Conservation (phyloP, 2,888 invertebrate genomes). For the Adelognathus sp. region DNA sequence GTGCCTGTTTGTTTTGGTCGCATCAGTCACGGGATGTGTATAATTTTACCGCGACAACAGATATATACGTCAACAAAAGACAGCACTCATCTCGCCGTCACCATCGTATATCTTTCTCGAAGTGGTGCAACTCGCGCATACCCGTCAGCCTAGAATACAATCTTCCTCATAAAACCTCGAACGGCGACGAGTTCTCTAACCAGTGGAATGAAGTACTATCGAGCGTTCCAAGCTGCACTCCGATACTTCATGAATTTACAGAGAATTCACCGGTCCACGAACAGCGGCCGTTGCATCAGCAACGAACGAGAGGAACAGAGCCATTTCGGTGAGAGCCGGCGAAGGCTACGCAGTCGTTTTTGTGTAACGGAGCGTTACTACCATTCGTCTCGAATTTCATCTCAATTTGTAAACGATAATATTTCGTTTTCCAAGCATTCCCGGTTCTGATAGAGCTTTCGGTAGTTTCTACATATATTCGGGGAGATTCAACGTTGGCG, state of each 20-base stretch:
- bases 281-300: background rate
- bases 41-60: background rate
- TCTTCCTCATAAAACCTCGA: conserved; percentile 24
- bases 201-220: conserved; percentile 22
- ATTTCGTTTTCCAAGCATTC: conserved; percentile 18
- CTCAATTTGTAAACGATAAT: conserved; percentile 68
- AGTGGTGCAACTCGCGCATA: background rate
- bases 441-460: background rate
- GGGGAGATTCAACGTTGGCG: background rate
- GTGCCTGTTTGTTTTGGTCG: background rate
- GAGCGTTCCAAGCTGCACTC: conserved; percentile 23
- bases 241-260: conserved; percentile 52
- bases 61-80: background rate
- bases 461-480: background rate
- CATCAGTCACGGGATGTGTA: background rate
- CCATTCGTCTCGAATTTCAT: conserved; percentile 64
- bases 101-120: background rate
- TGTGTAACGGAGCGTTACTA: conserved; percentile 63
- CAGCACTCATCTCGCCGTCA: background rate
- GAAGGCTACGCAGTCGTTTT: conserved; percentile 28
- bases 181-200: background rate
- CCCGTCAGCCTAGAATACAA: conserved; percentile 4
- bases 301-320: background rate
- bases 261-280: background rate
- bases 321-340: background rate